Evolutionary conservation across 1,140 invertebrate genomes (phyloP).

Genomic region (Gryllus bimaculatus): DNA sequence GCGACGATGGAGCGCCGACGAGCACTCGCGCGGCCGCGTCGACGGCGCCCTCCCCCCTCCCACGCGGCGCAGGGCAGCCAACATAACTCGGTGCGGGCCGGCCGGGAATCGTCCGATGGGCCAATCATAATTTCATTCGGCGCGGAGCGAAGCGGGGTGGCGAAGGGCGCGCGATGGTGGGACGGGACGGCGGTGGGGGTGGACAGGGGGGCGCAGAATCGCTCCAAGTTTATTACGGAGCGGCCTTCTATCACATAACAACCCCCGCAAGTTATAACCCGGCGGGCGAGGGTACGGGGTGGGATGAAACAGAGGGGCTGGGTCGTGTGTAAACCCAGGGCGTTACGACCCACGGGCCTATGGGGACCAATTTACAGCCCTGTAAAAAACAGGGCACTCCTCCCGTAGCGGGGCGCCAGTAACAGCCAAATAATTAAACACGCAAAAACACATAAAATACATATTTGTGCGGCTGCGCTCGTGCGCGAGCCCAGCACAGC

Average conservation of each 20-base stretch:
- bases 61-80: not conserved
- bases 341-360: not conserved
- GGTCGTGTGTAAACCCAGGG: not conserved
- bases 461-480: not conserved
- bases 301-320: not conserved
- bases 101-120: not conserved
- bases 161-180: not conserved
- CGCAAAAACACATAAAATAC: constrained; percentile 1
- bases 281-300: not conserved
- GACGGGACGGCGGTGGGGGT: not conserved
- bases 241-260: constrained; percentile 1
- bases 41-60: too few relatives aligned
- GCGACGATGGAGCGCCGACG: not conserved
- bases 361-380: not conserved
- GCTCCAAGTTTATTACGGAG: not conserved
- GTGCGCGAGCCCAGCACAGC: not conserved
- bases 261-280: not conserved
- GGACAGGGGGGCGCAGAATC: not conserved
- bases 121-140: not conserved
- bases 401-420: not conserved
- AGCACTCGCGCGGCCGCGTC: not conserved
- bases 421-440: constrained; percentile 5
- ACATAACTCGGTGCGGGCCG: not conserved
- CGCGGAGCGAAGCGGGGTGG: not conserved
- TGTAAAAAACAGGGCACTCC: constrained; percentile 1